Base-by-base conservation (phyloP, 2,888 invertebrate genomes). In the Eupelmus urozonus region DNA sequence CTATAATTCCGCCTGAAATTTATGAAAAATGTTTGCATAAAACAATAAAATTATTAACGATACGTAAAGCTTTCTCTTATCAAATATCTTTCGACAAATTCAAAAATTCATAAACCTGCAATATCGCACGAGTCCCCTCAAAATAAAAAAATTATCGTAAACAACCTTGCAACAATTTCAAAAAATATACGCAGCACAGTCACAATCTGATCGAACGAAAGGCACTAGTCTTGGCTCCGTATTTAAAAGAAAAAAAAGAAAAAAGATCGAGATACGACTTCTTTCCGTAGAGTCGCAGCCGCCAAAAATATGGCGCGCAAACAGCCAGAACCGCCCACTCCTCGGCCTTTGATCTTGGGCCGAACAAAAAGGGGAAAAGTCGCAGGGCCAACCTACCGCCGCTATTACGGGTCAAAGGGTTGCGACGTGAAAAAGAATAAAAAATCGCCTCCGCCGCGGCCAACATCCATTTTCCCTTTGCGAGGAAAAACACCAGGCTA, bases 281-380 rank as follows among this genome's bases (percentile, higher is more conserved):
- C 9, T 34, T 34, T 34, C 9, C 34, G 34, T 34, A 34, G 34
- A 34, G 34, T 34, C 9, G 34, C 9, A 5, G 34, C 9, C 34
- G 34, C 34, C 34, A 34, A 34, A 34, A 34, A 34, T n/a, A 34
- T 34, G 34, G 13, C n/a, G 27, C 16, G 42, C 42, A 9, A 9
- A 45, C 2, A 63, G 63, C 9, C 63, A n/a, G n/a, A n/a, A 34
- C 3, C 3, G 34, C 9, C 34, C 34, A 34, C 34, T 34, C 34
- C 9, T 34, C 34, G 9, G 34, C 34, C 69, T 70, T 70, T 70
- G 69, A 70, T 70, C 59, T 67, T 55, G 1, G 3, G 9, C n/a
- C n/a, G 27, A 67, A 67, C 67, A 67, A 55, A 53, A 34, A 18
- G 23, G 3, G 25, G 7, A n/a, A n/a, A 42, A 55, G 55, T 40